Percentiles rank a stretch among this genome's conserved stretches.
Evolutionary conservation across 2,113 vertebrate genomes (phyloP).

Genomic region (Dendrocopos noguchii): DNA sequence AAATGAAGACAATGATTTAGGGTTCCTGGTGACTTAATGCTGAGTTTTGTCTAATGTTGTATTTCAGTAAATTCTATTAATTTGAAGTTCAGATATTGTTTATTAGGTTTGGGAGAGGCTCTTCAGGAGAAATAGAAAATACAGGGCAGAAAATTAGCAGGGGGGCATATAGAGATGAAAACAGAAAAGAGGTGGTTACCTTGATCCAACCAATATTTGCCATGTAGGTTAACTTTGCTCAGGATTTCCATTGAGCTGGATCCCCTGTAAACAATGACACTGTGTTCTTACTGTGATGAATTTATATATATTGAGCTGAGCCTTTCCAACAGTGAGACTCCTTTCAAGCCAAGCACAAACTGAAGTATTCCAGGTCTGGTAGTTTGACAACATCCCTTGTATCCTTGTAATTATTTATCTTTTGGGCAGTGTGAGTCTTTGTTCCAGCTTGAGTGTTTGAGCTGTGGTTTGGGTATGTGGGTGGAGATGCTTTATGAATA

Average conservation of each 20-base stretch:
- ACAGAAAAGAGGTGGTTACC: neutral
- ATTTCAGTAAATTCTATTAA: neutral
- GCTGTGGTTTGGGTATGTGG: neutral
- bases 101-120: neutral
- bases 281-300: neutral
- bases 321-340: neutral
- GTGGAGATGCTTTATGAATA: constrained; percentile 9
- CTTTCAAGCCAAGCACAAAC: neutral
- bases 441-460: neutral
- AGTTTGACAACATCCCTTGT: neutral
- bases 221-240: neutral
- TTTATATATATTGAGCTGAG: neutral
- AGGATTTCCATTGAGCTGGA: neutral
- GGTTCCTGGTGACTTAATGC: neutral
- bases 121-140: neutral
- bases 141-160: neutral
- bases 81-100: neutral
- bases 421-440: neutral
- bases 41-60: neutral
- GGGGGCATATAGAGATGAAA: neutral
- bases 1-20: neutral
- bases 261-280: neutral
- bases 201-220: neutral
- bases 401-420: neutral
- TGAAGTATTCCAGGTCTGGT: neutral